Conservation (phyloP, 1,140 invertebrate species). For the Drosophila parvula region DNA sequence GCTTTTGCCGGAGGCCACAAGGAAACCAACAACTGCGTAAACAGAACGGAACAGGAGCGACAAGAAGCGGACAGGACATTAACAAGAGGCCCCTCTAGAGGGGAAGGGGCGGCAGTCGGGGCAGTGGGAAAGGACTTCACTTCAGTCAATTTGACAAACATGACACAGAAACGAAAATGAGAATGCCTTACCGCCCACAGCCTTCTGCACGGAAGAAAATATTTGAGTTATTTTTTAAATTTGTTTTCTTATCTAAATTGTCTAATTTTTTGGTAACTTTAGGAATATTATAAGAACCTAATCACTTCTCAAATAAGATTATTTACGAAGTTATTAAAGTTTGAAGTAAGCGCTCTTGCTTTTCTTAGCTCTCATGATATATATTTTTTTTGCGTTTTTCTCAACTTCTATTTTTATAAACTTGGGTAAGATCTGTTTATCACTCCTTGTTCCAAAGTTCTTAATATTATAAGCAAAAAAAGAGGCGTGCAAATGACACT, state of each 20-base stretch:
- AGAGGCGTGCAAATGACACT: no score
- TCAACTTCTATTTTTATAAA: no score
- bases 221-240: background rate
- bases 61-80: constrained; percentile 51
- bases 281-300: no score
- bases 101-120: constrained; percentile 20
- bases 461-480: no score
- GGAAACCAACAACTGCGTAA: constrained; percentile 47
- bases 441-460: no score
- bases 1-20: constrained; percentile 22
- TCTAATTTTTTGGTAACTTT: no score
- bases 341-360: no score
- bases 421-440: no score
- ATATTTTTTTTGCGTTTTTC: no score
- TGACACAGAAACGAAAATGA: constrained; percentile 70
- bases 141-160: constrained; percentile 79
- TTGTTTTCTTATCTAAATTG: background rate
- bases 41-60: constrained; percentile 35
- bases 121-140: constrained; percentile 37
- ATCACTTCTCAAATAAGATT: no score
- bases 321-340: no score
- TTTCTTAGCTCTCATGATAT: no score
- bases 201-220: constrained; percentile 14
- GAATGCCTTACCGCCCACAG: constrained; percentile 32
- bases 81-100: constrained; percentile 18